Base-by-base conservation (phyloP, 2,888 invertebrate species). In the Leucoma salicis region DNA sequence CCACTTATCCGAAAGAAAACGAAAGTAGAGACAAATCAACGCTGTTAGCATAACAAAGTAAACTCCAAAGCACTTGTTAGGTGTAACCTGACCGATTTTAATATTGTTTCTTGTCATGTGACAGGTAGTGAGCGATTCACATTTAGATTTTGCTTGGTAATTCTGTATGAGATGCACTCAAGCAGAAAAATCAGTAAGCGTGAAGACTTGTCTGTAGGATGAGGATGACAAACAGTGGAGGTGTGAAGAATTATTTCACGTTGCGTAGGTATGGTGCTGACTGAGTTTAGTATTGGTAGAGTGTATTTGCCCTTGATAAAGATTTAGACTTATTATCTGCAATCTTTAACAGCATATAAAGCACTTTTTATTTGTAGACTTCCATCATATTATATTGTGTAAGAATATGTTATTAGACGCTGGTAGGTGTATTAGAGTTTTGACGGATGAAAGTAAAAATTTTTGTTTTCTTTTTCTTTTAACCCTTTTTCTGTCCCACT, bases 221-320 rank as follows among this genome's bases (percentile, higher is more conserved):
- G 77, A 80, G 78, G 74, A 72, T 70, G 58, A 66, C 65, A 70
- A 71, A 71, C 59, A 70, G 58, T 56, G 39, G 52, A 77, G 75
- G 82, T 76, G 83, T 69, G 73, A 83, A 73, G 72, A 68, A 78
- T 78, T 71, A 80, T 79, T 81, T 82, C 71, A 82, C 79, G 79
- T 70, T 78, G 66, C 58, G 72, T 76, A 66, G 54, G 50, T 69
- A 58, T 40, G 35, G 24, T 34, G 28, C 34, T 27, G 39, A 42
- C 35, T 31, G 44, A 16, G 37, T 46, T 45, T 49, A 46, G 42
- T 37, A 47, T 37, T 5, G 18, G 18, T 18, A 18, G 3, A 18
- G 35, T n/a, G n/a, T n/a, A 43, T 21, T 16, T n/a, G 21, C n/a
- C n/a, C n/a, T 1, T 12, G 31, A 21, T 24, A 25, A 31, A 38